Conservation (phyloP, 2,888 invertebrate species). For the Andricus curvator region DNA sequence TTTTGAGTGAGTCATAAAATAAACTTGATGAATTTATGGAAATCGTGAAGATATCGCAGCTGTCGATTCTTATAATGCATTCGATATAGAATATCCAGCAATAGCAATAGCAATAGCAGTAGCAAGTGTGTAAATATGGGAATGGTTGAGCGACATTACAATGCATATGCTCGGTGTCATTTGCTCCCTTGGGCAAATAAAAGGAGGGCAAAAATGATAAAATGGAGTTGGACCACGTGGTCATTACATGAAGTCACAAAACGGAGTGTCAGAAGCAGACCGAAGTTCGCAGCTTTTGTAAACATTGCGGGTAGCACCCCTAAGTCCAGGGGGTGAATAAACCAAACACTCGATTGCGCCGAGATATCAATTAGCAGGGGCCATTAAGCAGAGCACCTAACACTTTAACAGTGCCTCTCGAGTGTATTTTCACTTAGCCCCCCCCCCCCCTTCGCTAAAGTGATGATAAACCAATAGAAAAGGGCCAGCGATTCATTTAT, state of each 20-base stretch:
- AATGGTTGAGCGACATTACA: conserved; percentile 28
- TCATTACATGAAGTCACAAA: conserved; percentile 32
- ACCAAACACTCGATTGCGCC: conserved; percentile 76
- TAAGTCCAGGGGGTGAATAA: conserved; percentile 48
- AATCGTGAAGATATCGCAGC: conserved; percentile 5
- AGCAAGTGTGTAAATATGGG: conserved; percentile 32
- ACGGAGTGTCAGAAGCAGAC: conserved; percentile 52
- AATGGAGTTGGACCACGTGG: conserved; percentile 12
- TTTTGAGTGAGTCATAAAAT: not conserved
- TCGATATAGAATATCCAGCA: conserved; percentile 10
- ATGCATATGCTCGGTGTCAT: conserved; percentile 31
- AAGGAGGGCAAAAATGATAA: conserved; percentile 47
- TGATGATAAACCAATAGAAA: conserved; percentile 13
- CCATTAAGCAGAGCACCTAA: conserved; percentile 50
- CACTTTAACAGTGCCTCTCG: conserved; percentile 10
- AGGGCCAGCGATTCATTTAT: not conserved
- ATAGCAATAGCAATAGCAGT: not conserved
- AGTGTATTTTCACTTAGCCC: conserved; percentile 20
- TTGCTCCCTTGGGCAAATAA: conserved; percentile 37
- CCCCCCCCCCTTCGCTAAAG: not conserved
- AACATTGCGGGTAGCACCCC: conserved; percentile 49
- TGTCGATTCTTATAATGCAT: not conserved
- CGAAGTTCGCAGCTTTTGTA: conserved; percentile 45
- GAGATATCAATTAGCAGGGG: conserved; percentile 75
- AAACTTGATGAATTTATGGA: not conserved